Evolutionary conservation across 2,797 vertebrate genomes (phyloP).

Genomic region (Basileuterus tristriatus): DNA sequence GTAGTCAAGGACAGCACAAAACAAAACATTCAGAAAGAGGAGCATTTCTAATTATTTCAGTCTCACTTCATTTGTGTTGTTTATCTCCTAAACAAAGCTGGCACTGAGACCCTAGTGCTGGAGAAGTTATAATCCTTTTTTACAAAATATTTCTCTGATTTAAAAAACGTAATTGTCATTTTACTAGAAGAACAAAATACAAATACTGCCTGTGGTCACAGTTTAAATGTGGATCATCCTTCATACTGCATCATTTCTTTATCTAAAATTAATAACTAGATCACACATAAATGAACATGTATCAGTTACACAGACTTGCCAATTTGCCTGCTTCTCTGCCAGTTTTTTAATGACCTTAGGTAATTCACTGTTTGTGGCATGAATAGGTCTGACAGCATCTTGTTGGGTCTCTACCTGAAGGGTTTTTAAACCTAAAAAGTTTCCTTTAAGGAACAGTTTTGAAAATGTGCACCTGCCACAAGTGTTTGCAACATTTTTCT

Average conservation of each 20-base stretch:
- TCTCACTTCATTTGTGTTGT: not conserved
- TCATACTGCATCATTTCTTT: not conserved
- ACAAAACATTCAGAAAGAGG: not conserved
- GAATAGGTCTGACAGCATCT: not conserved
- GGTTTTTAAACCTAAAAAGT: not conserved
- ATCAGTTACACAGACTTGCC: not conserved
- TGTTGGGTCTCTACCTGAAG: not conserved
- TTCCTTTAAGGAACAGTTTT: not conserved
- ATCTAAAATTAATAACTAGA: not conserved
- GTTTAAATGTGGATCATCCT: not conserved
- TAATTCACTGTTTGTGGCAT: not conserved
- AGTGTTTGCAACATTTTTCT: not conserved
- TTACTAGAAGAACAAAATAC: not conserved
- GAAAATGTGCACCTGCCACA: not conserved
- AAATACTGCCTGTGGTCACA: not conserved
- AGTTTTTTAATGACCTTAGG: not conserved
- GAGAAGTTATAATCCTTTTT: not conserved
- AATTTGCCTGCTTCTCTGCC: not conserved
- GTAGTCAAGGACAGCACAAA: not conserved
- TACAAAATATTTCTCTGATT: not conserved
- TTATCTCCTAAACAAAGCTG: not conserved
- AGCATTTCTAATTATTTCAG: not conserved
- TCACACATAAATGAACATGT: not conserved
- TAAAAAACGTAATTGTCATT: not conserved
- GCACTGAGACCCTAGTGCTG: not conserved